A percentile compares a stretch with the other conserved stretches of the same genome.
Evolutionary conservation across 2,888 invertebrate genomes (phyloP).

Genomic region (Protodeltote pygarga): DNA sequence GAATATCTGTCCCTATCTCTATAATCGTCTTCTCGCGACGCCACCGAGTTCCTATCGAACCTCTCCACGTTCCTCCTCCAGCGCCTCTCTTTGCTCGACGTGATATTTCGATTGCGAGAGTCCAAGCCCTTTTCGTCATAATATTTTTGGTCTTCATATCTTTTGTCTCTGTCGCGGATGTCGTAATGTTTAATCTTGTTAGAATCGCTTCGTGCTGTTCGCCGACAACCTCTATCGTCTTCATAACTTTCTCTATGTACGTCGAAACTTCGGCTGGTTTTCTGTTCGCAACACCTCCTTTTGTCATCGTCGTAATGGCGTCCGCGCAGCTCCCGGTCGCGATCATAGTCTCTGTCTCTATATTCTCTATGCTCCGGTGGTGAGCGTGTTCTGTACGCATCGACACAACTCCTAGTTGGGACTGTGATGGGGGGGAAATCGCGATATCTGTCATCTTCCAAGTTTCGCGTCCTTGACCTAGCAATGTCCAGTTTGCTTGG

Average conservation of each 20-base stretch:
- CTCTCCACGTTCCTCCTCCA: conserved; percentile 63
- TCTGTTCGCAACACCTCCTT: conserved; percentile 65
- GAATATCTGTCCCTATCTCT: conserved; percentile 61
- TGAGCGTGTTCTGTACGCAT: conserved; percentile 52
- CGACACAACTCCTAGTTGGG: conserved; percentile 60
- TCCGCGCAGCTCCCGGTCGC: conserved; percentile 50
- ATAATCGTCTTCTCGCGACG: conserved; percentile 72
- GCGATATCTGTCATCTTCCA: conserved; percentile 53
- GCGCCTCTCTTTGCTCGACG: conserved; percentile 57
- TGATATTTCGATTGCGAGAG: conserved; percentile 44
- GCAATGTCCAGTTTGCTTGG: conserved; percentile 63
- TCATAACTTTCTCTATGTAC: conserved; percentile 64
- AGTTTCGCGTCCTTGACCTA: conserved; percentile 54
- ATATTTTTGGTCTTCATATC: conserved; percentile 59
- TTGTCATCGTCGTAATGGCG: conserved; percentile 64
- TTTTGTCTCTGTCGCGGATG: conserved; percentile 55
- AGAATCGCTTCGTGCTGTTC: conserved; percentile 68
- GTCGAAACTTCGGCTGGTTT: conserved; percentile 75
- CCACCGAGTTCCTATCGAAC: conserved; percentile 70
- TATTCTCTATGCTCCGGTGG: no score
- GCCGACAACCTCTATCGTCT: conserved; percentile 59
- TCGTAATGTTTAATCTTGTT: conserved; percentile 58
- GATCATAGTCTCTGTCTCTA: conserved; percentile 59
- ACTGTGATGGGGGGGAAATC: conserved; percentile 58
- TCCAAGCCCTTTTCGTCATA: conserved; percentile 62